These are phyloP conservation scores for Leiothrix lutea DNA, from an alignment of 2,113 vertebrate genomes.

Conservation along the genomic window DNA sequence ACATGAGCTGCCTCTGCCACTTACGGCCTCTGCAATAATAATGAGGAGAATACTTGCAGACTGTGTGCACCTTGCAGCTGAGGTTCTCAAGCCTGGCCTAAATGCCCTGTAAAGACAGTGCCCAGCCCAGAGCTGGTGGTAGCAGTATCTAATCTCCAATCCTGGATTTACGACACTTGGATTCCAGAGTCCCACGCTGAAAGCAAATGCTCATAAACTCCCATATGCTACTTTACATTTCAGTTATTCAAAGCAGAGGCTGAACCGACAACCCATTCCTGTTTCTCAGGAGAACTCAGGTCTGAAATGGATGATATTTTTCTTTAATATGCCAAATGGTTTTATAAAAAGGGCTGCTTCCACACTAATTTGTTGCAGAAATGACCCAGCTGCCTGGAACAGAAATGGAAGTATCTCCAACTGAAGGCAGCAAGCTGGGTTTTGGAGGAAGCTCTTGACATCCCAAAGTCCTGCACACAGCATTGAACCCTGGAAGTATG, in stretches of 20 bases:
- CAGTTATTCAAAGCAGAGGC: constrained; percentile 30
- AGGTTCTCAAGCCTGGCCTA: background rate
- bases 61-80: background rate
- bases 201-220: background rate
- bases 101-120: background rate
- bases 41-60: constrained; percentile 26
- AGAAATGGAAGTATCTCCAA: fast-evolving
- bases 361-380: background rate
- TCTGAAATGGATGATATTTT: background rate
- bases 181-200: background rate
- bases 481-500: background rate
- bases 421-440: background rate
- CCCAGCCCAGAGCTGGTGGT: background rate
- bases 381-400: background rate
- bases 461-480: background rate
- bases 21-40: constrained; percentile 59
- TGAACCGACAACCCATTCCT: background rate
- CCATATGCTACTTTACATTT: background rate
- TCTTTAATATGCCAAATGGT: background rate
- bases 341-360: background rate
- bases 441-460: background rate
- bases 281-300: background rate
- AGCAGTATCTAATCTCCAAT: background rate
- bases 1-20: constrained; percentile 33
- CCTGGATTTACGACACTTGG: background rate